Percentiles rank a stretch among this genome's conserved stretches.
phyloP scores from a whole-genome alignment of 2,113 vertebrate genomes.

The Neopipo cinnamomea region DNA sequence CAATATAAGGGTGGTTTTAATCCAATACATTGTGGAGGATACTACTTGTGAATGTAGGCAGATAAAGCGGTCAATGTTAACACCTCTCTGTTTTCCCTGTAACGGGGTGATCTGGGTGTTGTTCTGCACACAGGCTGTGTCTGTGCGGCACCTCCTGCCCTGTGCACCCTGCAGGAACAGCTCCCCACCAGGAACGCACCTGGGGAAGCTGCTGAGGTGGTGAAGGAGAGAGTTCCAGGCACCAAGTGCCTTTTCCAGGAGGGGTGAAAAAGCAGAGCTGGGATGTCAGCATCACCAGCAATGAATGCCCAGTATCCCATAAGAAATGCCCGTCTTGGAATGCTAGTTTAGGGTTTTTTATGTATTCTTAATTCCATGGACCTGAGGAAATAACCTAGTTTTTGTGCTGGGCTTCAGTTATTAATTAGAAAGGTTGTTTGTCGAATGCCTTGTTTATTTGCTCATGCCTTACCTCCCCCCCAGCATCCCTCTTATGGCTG shows the following conservation, averaged over 20 bases:
- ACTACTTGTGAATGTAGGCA: neutral
- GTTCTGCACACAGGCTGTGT: rapidly evolving
- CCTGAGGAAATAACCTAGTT: neutral
- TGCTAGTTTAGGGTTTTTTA: neutral
- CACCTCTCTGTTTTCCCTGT: neutral
- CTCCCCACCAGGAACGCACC: neutral
- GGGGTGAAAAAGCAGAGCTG: neutral
- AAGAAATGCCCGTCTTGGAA: neutral
- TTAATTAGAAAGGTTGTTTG: neutral
- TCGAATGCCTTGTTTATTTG: neutral
- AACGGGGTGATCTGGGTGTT: rapidly evolving
- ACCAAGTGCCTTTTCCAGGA: neutral
- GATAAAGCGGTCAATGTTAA: neutral
- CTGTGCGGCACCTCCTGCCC: rapidly evolving
- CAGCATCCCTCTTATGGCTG: neutral
- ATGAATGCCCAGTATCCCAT: rapidly evolving
- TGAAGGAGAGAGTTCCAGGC: rapidly evolving
- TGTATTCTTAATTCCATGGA: neutral
- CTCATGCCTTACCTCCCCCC: neutral
- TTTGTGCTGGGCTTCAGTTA: neutral
- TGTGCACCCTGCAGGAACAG: rapidly evolving
- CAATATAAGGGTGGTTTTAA: neutral
- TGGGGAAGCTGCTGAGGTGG: neutral
- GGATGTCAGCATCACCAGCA: neutral
- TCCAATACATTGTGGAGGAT: neutral